Conservation (phyloP, 2,888 invertebrate species). For the Andrena chrysosceles region DNA sequence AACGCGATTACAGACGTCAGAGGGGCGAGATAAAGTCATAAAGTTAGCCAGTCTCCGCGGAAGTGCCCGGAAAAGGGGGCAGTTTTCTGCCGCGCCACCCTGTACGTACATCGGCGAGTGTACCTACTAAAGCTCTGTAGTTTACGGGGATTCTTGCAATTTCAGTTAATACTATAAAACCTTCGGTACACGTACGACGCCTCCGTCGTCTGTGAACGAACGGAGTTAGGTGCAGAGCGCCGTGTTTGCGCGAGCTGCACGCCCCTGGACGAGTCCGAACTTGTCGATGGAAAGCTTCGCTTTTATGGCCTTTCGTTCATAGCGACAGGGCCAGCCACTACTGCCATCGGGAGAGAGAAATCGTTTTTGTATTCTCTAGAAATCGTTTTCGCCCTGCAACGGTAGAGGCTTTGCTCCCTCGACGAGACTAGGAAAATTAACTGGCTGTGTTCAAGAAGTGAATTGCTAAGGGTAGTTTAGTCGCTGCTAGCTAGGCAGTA, state of each 20-base stretch:
- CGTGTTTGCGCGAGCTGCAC: constrained; percentile 51
- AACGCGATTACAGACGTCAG: constrained; percentile 12
- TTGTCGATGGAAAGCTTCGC: constrained; percentile 78
- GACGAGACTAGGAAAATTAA: constrained; percentile 12
- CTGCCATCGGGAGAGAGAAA: constrained; percentile 1
- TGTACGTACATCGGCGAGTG: constrained; percentile 39
- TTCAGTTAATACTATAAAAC: constrained; percentile 83
- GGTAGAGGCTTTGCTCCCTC: background rate
- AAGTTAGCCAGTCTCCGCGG: constrained; percentile 10
- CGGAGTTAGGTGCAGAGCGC: constrained; percentile 61
- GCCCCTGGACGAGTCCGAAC: constrained; percentile 71
- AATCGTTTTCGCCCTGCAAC: constrained; percentile 19
- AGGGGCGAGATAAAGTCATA: constrained; percentile 21
- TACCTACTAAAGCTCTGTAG: constrained; percentile 73
- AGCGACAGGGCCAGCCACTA: constrained; percentile 53
- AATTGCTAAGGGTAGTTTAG: too few species aligned
- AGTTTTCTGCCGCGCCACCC: constrained; percentile 55
- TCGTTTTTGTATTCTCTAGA: constrained; percentile 7
- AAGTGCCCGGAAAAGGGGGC: constrained; percentile 7
- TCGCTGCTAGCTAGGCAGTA: background rate
- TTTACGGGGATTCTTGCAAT: constrained; percentile 81
- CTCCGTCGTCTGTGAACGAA: constrained; percentile 46
- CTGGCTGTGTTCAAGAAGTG: background rate
- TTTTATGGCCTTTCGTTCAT: constrained; percentile 70
- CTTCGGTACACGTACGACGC: constrained; percentile 72